Conservation (phyloP, 2,797 vertebrate species). For the Erpetoichthys calabaricus region DNA sequence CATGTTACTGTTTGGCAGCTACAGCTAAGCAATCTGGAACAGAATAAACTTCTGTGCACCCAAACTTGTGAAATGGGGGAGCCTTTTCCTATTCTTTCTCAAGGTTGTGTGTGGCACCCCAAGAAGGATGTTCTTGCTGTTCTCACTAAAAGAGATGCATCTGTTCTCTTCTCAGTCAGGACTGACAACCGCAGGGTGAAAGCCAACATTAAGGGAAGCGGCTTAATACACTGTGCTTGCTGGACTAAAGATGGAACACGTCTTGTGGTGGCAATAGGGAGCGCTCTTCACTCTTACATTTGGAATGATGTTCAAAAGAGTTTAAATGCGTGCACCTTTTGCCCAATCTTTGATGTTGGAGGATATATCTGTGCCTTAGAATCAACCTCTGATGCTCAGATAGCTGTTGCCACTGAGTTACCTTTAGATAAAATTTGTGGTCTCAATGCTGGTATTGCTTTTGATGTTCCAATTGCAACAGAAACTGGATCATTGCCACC, state of each 20-base stretch:
- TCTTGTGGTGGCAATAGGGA: conserved; percentile 78
- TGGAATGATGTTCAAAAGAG: conserved; percentile 79
- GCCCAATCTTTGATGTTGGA: conserved; percentile 71
- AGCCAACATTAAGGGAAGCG: conserved; percentile 56
- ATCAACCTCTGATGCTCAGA: conserved; percentile 55
- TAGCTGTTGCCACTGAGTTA: conserved; percentile 75
- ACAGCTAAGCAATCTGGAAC: conserved; percentile 52
- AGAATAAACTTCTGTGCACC: conserved; percentile 68
- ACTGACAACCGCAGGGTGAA: conserved; percentile 59
- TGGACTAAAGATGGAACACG: conserved; percentile 83
- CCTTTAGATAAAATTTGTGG: conserved; percentile 77
- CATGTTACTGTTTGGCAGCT: conserved; percentile 79
- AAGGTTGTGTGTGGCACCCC: conserved; percentile 92
- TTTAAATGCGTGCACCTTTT: conserved; percentile 62
- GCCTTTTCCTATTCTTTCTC: conserved; percentile 69
- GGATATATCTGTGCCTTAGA: conserved; percentile 68
- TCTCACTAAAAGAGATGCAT: conserved; percentile 71
- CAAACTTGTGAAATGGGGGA: conserved; percentile 81
- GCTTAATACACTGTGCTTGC: conserved; percentile 74
- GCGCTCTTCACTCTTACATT: conserved; percentile 70
- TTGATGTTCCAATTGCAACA: conserved; percentile 32
- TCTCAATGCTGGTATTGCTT: conserved; percentile 58
- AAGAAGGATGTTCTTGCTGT: conserved; percentile 65
- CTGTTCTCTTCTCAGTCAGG: conserved; percentile 62
- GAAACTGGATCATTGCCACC: conserved; percentile 29